Evolutionary conservation across 1,140 invertebrate genomes (phyloP).

Genomic region (Dryas iulia): DNA sequence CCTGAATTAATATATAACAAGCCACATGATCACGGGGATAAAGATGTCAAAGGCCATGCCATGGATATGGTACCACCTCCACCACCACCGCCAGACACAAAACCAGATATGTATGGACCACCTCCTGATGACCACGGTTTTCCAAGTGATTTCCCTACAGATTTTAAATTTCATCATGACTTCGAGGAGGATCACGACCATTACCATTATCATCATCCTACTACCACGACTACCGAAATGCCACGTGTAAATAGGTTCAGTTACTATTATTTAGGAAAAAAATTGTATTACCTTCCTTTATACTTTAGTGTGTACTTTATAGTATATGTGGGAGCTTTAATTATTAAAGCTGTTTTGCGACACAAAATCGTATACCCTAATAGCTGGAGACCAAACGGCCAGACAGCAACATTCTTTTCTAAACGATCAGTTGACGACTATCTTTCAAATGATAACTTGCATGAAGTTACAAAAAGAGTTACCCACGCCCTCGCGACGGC

Average conservation of each 20-base stretch:
- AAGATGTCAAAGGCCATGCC: constrained; percentile 48
- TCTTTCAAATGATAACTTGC: constrained; percentile 60
- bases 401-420: constrained; percentile 62
- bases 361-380: constrained; percentile 84
- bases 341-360: constrained; percentile 88
- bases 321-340: constrained; percentile 88
- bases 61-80: constrained; percentile 59
- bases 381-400: constrained; percentile 66
- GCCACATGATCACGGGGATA: constrained; percentile 43
- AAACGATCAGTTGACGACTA: constrained; percentile 66
- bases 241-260: constrained; percentile 88
- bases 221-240: constrained; percentile 82
- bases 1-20: constrained; percentile 59
- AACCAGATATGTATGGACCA: constrained; percentile 43
- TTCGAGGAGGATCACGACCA: constrained; percentile 58
- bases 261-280: constrained; percentile 90
- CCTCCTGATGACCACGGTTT: constrained; percentile 60
- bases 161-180: constrained; percentile 76
- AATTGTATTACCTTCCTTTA: constrained; percentile 90
- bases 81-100: constrained; percentile 32
- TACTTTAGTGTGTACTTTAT: constrained; percentile 93
- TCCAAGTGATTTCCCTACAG: constrained; percentile 71
- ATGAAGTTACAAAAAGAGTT: constrained; percentile 64
- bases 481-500: constrained; percentile 62
- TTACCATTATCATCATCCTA: constrained; percentile 66